Evolutionary conservation across 2,797 vertebrate genomes (phyloP), one percentile per base, ranked within the genome.

Genomic region (Catharus ustulatus): DNA sequence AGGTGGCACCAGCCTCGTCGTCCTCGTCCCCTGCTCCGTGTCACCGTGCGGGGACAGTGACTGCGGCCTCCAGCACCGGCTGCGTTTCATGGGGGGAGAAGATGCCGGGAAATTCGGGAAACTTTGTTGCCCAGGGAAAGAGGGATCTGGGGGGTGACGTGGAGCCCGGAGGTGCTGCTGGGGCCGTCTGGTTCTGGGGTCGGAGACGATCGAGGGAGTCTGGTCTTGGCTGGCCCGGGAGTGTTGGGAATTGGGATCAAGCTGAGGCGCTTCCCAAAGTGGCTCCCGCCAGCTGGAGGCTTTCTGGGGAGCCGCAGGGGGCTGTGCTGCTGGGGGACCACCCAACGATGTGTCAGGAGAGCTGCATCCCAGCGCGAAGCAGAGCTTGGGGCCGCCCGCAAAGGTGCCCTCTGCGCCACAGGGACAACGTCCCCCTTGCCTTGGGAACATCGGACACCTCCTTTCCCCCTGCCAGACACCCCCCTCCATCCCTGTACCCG

Each of bases 81-180:
- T 8, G 49, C 2, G 0, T 26, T 27, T 18, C 18, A 0, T 1
- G 34, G 12, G 36, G 49, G 51, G 12, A 51, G 76, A 74, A 58
- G 54, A 8, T 11, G 17, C 38, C 7, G 32, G 63, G 68, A 76
- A 61, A 93, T 76, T 61, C 0, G 20, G 91, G 64, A 27, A 90
- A 90, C 64, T 92, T 92, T 90, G 77, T 30, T 22, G 24, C 30
- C 55, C 42, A 1, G 29, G 67, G 24, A 36, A 23, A 30, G 13
- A 46, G n/a, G 13, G 38, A 2, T 16, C 29, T 6, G 42, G 5
- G 20, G 32, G n/a, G 12, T 3, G 16, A 16, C 6, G 8, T 5
- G 58, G 36, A 36, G n/a, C 27, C 30, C 1, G 1, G 64, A 22
- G 69, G 64, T 27, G 68, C 8, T 34, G 72, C 89, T 19, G 62